Evolutionary conservation across 2,888 invertebrate genomes (phyloP).

Genomic region (Acleris emargana): DNA sequence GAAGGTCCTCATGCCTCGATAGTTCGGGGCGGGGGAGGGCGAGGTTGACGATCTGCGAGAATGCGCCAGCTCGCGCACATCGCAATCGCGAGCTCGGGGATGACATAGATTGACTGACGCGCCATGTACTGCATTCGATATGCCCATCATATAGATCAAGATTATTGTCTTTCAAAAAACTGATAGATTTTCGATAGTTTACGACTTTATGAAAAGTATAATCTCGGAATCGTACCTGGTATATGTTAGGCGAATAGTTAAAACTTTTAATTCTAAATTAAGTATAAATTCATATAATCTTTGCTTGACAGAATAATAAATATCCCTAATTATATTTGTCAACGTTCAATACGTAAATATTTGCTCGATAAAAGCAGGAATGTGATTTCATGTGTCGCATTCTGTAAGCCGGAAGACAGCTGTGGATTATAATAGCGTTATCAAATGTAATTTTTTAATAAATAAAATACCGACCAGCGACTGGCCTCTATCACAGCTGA

Average conservation of each 20-base stretch:
- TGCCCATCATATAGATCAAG: no score
- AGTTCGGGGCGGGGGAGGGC: conserved; percentile 43
- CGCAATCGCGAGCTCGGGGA: conserved; percentile 52
- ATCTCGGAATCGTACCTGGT: no score
- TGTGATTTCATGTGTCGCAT: not conserved
- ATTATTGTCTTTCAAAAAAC: no score
- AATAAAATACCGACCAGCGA: no score
- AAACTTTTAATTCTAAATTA: no score
- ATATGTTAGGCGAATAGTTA: no score
- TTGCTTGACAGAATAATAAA: no score
- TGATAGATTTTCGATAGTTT: no score
- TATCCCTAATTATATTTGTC: not conserved
- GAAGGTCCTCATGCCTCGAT: conserved; percentile 15
- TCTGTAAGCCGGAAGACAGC: not conserved
- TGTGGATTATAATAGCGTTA: not conserved
- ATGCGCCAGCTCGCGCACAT: conserved; percentile 66
- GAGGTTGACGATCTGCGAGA: conserved; percentile 79
- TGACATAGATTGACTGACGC: conserved; percentile 69
- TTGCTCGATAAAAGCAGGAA: not conserved
- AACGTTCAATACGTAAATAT: not conserved
- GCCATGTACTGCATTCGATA: conserved; percentile 54
- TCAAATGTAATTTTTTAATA: no score
- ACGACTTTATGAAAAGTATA: no score
- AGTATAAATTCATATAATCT: no score
- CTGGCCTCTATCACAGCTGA: no score